Percentiles rank a stretch among this genome's conserved stretches.
phyloP scores from a whole-genome alignment of 1,140 invertebrate genomes.

The Drosophila albomicans region DNA sequence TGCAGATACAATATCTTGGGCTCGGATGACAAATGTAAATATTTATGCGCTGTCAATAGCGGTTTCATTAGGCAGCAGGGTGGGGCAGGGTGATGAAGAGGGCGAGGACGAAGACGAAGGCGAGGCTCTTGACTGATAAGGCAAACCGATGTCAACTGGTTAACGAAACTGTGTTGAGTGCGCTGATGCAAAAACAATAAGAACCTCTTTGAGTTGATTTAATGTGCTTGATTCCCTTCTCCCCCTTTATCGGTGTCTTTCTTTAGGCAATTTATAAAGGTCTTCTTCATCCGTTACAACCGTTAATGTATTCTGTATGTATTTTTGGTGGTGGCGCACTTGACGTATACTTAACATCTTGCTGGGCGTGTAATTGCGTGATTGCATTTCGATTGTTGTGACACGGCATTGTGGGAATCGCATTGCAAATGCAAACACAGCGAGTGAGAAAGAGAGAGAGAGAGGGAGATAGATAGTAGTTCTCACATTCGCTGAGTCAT shows the following conservation, averaged over 20 bases:
- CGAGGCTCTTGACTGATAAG: constrained; percentile 39
- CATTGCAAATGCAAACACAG: neutral
- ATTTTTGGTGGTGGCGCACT: neutral
- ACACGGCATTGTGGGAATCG: neutral
- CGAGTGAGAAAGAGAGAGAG: neutral
- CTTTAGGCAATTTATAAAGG: neutral
- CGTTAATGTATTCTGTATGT: neutral
- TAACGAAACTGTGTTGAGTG: neutral
- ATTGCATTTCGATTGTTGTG: neutral
- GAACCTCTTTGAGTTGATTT: constrained; percentile 4
- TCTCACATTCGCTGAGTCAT: constrained; percentile 11
- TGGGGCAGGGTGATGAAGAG: neutral
- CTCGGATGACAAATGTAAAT: constrained; percentile 42
- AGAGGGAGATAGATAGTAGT: neutral
- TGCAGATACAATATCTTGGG: constrained; percentile 13
- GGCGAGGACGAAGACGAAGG: neutral
- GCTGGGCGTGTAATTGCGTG: constrained; percentile 9
- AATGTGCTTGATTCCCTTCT: neutral
- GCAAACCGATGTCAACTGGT: neutral
- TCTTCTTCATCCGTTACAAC: neutral
- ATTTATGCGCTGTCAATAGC: constrained; percentile 42
- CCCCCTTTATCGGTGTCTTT: neutral
- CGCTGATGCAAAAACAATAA: neutral
- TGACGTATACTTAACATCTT: constrained; percentile 38
- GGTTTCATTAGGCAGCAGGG: constrained; percentile 24